Base-by-base conservation (phyloP, 2,113 vertebrate species). In the Leucoraja erinaceus region DNA sequence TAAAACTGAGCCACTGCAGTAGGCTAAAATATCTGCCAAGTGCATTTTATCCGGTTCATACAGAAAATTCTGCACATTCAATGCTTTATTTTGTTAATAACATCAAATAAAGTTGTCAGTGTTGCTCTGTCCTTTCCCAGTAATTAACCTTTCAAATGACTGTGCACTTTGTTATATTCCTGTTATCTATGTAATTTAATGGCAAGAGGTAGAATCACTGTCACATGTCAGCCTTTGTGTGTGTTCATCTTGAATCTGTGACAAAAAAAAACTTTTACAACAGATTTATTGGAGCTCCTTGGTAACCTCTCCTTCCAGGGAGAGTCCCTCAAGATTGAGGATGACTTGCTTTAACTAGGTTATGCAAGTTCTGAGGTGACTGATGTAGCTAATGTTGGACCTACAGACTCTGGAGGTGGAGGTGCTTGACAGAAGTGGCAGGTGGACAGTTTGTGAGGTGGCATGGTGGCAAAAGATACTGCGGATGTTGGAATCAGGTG, bases 61-160 rank as follows among this genome's bases (percentile, higher is more conserved):
- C 2, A 25, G 28, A 88, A n/a, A 14, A 66, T 7, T 7, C 59
- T 88, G 83, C n/a, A 18, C 59, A 63, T 25, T 61, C 22, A 28
- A 56, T 66, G 56, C 28, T 63, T n/a, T 86, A 61, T 86, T 86
- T 61, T n/a, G 28, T 61, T 86, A 7, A n/a, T 61, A 88, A 88
- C 31, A 66, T 12, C 83, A 33, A 63, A 61, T 88, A 88, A 66
- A 16, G n/a, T 88, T n/a, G 59, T 63, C n/a, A 63, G n/a, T 86
- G 28, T 86, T 12, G 2, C 25, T 31, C 25, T 66, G n/a, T 31
- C n/a, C 59, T 63, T 63, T 63, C 56, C 59, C 59, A 88, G 83
- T 63, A 88, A 88, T 88, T 88, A 88, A 88, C 59, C 59, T 66
- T 31, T 31, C 28, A 31, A 8, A 66, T 88, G n/a, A 88, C n/a